Base-by-base conservation (phyloP, 2,797 vertebrate genomes). In the Pogonophryne albipinna region DNA sequence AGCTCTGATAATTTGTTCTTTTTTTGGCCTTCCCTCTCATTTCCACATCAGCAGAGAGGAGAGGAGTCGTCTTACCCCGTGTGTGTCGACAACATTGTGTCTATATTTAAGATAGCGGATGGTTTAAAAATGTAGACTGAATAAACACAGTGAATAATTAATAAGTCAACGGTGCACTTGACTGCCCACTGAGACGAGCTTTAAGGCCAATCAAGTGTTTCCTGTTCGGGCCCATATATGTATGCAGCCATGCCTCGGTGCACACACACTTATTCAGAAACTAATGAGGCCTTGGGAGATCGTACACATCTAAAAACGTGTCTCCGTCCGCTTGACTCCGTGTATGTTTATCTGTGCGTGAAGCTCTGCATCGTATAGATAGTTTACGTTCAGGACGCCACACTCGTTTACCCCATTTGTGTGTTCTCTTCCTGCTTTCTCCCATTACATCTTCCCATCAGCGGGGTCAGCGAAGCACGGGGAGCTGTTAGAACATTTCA, bases 271-370 rank as follows among this genome's bases (percentile, higher is more conserved):
- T 85, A 78, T 85, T 78, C 71, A 20, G 74, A 19, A 74, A 51
- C 74, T 90, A 93, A 92, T 88, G 87, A 92, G 89, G 79, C 87
- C 87, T 89, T 92, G 80, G 74, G 87, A 89, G 85, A 86, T 83
- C 1, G 67, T 38, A 62, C 45, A 52, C 65, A 52, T 85, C 80
- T 49, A 44, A 89, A 31, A 87, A 86, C 20, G 50, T 74, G 84
- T 74, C 71, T 62, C 27, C 59, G 62, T 82, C 72, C 73, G 61
- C 77, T 77, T 68, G 81, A 71, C 44, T 86, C 58, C 6, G 12
- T 66, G 57, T 66, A 62, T 81, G 79, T 85, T 85, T 80, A 84
- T 79, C 70, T 80, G 71, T 20, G 71, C 84, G 56, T 83, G 62
- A 84, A 82, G 74, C 64, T 59, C 27, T 17, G 23, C 46, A 20